These are phyloP conservation scores for Thumatha senex DNA, from an alignment of 2,888 invertebrate genomes.

Conservation along the genomic window DNA sequence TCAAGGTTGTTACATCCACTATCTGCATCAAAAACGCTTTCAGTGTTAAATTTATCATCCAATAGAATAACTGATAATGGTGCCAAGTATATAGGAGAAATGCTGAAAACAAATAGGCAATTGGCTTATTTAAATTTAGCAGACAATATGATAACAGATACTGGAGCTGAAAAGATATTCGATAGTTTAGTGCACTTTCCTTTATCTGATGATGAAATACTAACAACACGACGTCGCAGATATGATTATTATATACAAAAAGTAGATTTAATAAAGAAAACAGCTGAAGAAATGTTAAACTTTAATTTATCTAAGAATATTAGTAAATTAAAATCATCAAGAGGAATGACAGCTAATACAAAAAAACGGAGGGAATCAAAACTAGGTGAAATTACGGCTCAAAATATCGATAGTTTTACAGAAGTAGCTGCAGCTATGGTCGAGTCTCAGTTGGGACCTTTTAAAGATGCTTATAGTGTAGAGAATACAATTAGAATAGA, in stretches of 20 bases:
- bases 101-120: constrained; percentile 58
- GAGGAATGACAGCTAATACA: not conserved
- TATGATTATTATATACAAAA: constrained; percentile 45
- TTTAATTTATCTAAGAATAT: not conserved
- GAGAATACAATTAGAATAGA: constrained; percentile 34
- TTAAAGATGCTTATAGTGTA: constrained; percentile 43
- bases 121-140: constrained; percentile 64
- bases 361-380: not conserved
- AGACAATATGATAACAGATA: constrained; percentile 54
- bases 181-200: constrained; percentile 19
- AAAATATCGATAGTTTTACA: not conserved
- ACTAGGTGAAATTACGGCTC: too few species aligned
- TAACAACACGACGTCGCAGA: constrained; percentile 28
- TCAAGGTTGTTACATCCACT: constrained; percentile 26
- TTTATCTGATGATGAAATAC: constrained; percentile 44
- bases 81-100: constrained; percentile 47
- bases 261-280: constrained; percentile 28
- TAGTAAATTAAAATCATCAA: not conserved
- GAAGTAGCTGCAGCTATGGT: not conserved
- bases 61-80: constrained; percentile 61
- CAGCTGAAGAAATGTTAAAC: constrained; percentile 20
- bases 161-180: constrained; percentile 50
- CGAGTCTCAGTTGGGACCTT: not conserved
- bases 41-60: constrained; percentile 56
- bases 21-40: constrained; percentile 45